Base-by-base conservation (phyloP, 2,797 vertebrate genomes). In the Erethizon dorsatum region DNA sequence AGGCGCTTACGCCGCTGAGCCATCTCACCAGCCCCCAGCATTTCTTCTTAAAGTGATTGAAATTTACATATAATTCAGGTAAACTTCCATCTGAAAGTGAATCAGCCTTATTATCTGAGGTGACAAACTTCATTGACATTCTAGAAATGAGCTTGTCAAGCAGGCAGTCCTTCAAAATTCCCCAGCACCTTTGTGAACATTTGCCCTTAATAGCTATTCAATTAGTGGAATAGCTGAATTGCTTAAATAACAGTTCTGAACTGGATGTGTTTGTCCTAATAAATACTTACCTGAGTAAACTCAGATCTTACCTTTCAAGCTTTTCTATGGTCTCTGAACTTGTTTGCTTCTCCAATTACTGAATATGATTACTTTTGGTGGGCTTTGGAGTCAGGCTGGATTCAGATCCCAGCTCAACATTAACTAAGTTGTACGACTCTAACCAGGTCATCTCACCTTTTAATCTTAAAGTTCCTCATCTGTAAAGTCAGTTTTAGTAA, bases 251-350 rank as follows among this genome's bases (percentile, higher is more conserved):
- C 47, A 88, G 92, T 83, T 86, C 90, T 65, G n/a, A 11, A 61
- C 33, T 94, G 26, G 28, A 61, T 79, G 52, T 37, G 71, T 92
- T 86, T 96, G n/a, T 86, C n/a, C 56, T 88, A 54, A 57, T 50
- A 83, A 88, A 77, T 92, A 91, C 59, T 92, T 83, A 93, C 31
- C 61, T 86, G 54, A 88, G 88, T 65, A 90, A 94, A 79, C 94
- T 77, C 86, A 45, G 77, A 83, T 79, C 52, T 91, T 83, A 69
- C 37, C 59, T 95, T 97, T 97, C 83, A 94, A 41, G 75, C 22
- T 92, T 92, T 82, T 67, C 71, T 90, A 54, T 22, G 24, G 24
- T 67, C 71, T 96, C 79, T 9, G 4, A 90, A 71, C n/a, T 52
- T 73, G 12, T 54, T 83, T 28, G 91, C 22, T 65, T 93, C 59